Evolutionary conservation across 2,113 vertebrate genomes (phyloP).

Genomic region (Cercopithecus mona): DNA sequence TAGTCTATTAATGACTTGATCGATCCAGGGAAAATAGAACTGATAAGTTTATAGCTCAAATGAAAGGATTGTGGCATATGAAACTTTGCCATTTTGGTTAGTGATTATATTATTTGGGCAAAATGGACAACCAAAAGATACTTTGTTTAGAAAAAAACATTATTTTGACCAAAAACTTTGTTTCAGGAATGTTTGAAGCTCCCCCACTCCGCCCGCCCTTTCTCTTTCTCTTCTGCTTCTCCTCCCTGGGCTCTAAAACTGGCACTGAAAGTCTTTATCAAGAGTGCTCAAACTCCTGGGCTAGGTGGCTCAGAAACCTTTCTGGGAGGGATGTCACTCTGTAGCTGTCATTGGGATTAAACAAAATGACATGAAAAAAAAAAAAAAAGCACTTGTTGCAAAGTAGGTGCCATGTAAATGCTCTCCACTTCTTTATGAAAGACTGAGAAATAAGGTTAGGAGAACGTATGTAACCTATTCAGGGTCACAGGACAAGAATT

Average conservation of each 20-base stretch:
- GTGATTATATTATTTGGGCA: not conserved
- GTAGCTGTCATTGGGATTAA: not conserved
- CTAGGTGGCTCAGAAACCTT: not conserved
- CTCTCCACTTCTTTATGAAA: not conserved
- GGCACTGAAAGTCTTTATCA: not conserved
- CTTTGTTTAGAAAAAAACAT: not conserved
- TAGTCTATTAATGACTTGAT: slow-evolving; percentile 23
- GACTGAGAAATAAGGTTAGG: not conserved
- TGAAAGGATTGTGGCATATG: not conserved
- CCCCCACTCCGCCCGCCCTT: not conserved
- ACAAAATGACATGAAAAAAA: not conserved
- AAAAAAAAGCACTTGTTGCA: not conserved
- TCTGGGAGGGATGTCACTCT: not conserved
- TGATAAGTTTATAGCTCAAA: not conserved
- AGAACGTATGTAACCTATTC: not conserved
- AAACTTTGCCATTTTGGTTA: slow-evolving; percentile 35
- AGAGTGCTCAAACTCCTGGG: not conserved
- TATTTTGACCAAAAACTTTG: not conserved
- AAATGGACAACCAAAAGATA: not conserved
- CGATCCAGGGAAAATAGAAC: not conserved
- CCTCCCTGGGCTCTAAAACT: not conserved
- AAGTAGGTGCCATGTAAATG: not conserved
- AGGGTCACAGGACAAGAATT: not conserved
- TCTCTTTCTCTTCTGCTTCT: not conserved
- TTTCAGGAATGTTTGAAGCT: not conserved